These are phyloP conservation scores for Melikaiella ostensackeni DNA, from an alignment of 2,888 invertebrate species.

Conservation along the genomic window DNA sequence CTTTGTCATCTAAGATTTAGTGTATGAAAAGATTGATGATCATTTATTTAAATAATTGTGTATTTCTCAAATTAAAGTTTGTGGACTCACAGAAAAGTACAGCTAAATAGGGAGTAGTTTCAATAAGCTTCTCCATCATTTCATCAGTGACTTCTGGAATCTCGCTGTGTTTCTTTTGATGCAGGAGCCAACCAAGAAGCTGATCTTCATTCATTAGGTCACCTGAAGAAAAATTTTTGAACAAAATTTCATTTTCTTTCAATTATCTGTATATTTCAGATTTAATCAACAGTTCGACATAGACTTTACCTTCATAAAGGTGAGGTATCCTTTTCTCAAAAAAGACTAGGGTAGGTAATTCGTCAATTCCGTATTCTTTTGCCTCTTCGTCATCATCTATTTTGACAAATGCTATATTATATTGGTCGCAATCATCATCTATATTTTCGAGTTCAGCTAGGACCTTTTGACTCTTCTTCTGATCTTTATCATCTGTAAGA, in stretches of 20 bases:
- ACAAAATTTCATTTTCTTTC: not conserved
- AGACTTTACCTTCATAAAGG: constrained; percentile 79
- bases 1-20: constrained; percentile 86
- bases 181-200: constrained; percentile 92
- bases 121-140: constrained; percentile 94
- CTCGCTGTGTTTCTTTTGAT: constrained; percentile 93
- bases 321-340: constrained; percentile 83
- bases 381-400: constrained; percentile 93
- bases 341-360: constrained; percentile 88
- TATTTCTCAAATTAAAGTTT: not conserved
- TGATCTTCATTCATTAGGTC: constrained; percentile 94
- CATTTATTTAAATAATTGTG: not conserved
- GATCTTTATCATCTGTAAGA: constrained; percentile 90
- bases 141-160: constrained; percentile 95
- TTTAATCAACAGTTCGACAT: not conserved
- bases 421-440: constrained; percentile 95
- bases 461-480: constrained; percentile 93
- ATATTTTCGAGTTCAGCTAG: constrained; percentile 92
- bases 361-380: constrained; percentile 92
- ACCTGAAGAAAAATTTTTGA: constrained; percentile 79
- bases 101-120: constrained; percentile 88
- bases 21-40: not conserved
- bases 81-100: constrained; percentile 92
- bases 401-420: constrained; percentile 94
- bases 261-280: not conserved